A percentile compares a stretch with the other conserved stretches of the same genome.
phyloP scores from a whole-genome alignment of 92 coral and sea anemone species.

The Epizoanthus scotinus region DNA sequence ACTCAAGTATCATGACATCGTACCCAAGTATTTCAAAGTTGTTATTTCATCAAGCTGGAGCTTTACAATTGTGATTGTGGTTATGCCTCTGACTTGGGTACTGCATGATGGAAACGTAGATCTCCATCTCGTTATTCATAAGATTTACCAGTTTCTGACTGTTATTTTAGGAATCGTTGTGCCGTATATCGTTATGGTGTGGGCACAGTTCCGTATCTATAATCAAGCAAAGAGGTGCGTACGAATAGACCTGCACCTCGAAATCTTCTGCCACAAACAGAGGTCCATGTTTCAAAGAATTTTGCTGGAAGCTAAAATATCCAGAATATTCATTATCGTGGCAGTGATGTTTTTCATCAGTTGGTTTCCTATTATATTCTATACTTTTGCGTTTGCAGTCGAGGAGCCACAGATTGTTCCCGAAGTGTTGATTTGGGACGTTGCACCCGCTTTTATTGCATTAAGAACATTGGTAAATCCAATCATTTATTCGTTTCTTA shows the following conservation, averaged over 20 bases:
- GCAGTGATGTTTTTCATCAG: slow-evolving; percentile 22
- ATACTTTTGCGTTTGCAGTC: slow-evolving; percentile 25
- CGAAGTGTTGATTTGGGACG: slow-evolving; percentile 20
- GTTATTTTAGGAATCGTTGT: slow-evolving; percentile 5
- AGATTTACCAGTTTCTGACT: slow-evolving; percentile 24
- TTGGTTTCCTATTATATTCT: slow-evolving; percentile 29
- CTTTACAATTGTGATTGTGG: slow-evolving; percentile 1
- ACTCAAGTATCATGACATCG: slow-evolving; percentile 5
- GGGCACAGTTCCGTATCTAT: slow-evolving; percentile 33
- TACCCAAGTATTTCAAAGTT: slow-evolving; percentile 13
- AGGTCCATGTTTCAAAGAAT: slow-evolving; percentile 16
- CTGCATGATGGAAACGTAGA: not conserved
- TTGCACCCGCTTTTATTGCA: slow-evolving; percentile 22
- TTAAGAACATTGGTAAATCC: slow-evolving; percentile 2
- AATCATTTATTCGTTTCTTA: slow-evolving; percentile 32
- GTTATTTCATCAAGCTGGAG: slow-evolving; percentile 10
- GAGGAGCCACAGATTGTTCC: slow-evolving; percentile 26
- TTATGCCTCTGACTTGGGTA: slow-evolving; percentile 31
- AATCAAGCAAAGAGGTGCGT: slow-evolving; percentile 26
- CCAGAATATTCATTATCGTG: slow-evolving; percentile 24
- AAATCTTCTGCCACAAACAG: slow-evolving; percentile 16
- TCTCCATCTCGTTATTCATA: slow-evolving; percentile 17
- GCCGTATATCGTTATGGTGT: slow-evolving; percentile 7
- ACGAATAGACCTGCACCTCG: slow-evolving; percentile 12
- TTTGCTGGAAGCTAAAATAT: slow-evolving; percentile 30